Evolutionary conservation across 2,888 invertebrate species (phyloP).

Genomic region (Drosophila cracens): DNA sequence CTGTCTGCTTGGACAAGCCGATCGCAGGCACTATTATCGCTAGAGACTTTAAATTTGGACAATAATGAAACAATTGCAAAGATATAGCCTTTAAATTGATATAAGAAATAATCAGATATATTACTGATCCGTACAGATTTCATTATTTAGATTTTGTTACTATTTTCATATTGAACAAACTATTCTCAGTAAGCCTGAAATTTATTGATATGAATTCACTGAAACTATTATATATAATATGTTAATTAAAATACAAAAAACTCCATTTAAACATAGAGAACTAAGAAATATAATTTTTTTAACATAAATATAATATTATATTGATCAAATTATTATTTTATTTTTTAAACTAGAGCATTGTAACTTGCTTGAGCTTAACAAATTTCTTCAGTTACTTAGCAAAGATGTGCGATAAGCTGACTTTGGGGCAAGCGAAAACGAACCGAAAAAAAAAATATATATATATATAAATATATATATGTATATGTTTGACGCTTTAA

Average conservation of each 20-base stretch:
- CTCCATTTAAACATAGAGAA: fast-evolving
- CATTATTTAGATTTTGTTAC: fast-evolving
- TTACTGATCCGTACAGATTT: neutral
- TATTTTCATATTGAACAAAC: neutral
- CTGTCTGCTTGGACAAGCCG: neutral
- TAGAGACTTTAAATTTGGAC: fast-evolving
- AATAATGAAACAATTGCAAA: neutral
- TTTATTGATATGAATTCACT: too few species aligned
- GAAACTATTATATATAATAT: too few species aligned
- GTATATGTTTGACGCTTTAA: conserved; percentile 60
- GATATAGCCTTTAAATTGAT: neutral
- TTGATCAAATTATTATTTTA: too few species aligned
- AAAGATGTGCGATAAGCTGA: neutral
- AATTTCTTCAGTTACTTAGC: neutral
- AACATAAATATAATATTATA: too few species aligned
- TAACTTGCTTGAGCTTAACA: neutral
- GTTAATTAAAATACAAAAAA: neutral
- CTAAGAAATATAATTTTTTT: fast-evolving
- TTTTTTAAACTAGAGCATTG: too few species aligned
- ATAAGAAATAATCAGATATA: neutral
- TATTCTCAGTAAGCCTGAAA: neutral
- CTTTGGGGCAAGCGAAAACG: neutral
- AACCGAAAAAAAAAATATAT: conserved; percentile 6
- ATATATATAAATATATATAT: fast-evolving
- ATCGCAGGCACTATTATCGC: neutral